Percentiles rank a stretch among this genome's conserved stretches.
These are phyloP conservation scores for Callorhinus ursinus DNA, from an alignment of 2,113 vertebrate genomes.

Conservation along the genomic window DNA sequence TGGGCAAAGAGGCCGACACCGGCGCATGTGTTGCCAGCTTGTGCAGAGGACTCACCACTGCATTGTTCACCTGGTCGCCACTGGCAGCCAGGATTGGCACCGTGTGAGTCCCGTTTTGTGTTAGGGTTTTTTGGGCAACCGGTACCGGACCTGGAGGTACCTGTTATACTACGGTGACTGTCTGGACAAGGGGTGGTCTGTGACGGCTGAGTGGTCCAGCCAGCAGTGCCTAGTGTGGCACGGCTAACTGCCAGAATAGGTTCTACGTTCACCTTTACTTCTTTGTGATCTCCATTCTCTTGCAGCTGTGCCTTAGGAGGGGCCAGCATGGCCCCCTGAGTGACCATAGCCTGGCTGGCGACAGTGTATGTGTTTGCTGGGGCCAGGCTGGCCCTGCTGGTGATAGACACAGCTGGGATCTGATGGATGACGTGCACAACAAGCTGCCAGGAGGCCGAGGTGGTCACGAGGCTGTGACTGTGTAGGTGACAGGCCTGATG, in stretches of 20 bases:
- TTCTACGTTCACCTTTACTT: conserved; percentile 96
- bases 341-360: conserved; percentile 86
- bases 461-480: conserved; percentile 94
- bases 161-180: conserved; percentile 93
- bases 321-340: conserved; percentile 88
- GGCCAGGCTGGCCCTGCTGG: conserved; percentile 88
- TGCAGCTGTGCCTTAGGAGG: conserved; percentile 89
- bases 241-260: conserved; percentile 91
- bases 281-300: conserved; percentile 94
- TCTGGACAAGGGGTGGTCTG: conserved; percentile 91
- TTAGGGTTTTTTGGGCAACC: conserved; percentile 96
- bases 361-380: conserved; percentile 88
- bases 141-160: conserved; percentile 94
- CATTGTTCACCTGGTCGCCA: conserved; percentile 87
- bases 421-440: conserved; percentile 96
- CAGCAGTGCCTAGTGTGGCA: conserved; percentile 89
- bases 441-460: conserved; percentile 89
- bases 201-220: conserved; percentile 93
- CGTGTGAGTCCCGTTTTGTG: conserved; percentile 95
- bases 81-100: conserved; percentile 90
- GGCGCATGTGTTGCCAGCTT: conserved; percentile 95
- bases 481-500: conserved; percentile 94
- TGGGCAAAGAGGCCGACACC: conserved; percentile 94
- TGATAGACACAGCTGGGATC: conserved; percentile 93
- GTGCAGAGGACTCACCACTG: conserved; percentile 93